phyloP scores from a whole-genome alignment of 53 echinoderm and acorn worm genomes.

The Arbacia lixula region DNA sequence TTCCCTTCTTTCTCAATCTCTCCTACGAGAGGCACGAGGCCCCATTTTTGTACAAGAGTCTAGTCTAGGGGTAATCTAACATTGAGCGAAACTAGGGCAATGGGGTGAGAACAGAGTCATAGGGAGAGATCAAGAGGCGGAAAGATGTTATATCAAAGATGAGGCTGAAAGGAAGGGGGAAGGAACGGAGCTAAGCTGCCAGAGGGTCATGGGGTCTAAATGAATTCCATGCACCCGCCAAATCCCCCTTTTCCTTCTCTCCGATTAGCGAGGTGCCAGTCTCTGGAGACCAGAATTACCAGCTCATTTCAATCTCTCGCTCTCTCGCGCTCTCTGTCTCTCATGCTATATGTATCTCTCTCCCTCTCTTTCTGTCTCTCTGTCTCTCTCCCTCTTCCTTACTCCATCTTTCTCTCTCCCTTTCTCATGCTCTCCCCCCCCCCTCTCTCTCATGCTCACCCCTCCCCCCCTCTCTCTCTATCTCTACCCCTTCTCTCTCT shows the following conservation, averaged over 20 bases:
- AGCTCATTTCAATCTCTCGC: constrained; percentile 8
- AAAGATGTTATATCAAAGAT: constrained; percentile 35
- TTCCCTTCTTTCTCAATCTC: too few relatives aligned
- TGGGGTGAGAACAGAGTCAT: neutral
- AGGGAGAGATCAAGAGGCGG: constrained; percentile 6
- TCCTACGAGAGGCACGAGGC: too few relatives aligned
- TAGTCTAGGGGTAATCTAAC: neutral
- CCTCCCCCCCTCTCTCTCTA: too few relatives aligned
- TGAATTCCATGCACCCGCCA: constrained; percentile 12
- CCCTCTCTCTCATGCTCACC: too few relatives aligned
- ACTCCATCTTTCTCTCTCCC: too few relatives aligned
- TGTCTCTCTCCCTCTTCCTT: too few relatives aligned
- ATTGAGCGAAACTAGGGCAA: neutral
- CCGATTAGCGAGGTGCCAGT: constrained; percentile 44
- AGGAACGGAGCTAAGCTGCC: constrained; percentile 6
- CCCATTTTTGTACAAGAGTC: too few relatives aligned
- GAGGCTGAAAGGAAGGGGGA: constrained; percentile 28
- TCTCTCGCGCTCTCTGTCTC: too few relatives aligned
- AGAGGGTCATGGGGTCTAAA: constrained; percentile 24
- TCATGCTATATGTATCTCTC: too few relatives aligned
- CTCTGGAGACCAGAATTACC: constrained; percentile 25
- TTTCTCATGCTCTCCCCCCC: too few relatives aligned
- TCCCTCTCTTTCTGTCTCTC: too few relatives aligned
- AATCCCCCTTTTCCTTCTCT: constrained; percentile 33
- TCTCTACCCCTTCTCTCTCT: too few relatives aligned